phyloP scores from a whole-genome alignment of 2,888 invertebrate species.

The Ochlodes sylvanus region DNA sequence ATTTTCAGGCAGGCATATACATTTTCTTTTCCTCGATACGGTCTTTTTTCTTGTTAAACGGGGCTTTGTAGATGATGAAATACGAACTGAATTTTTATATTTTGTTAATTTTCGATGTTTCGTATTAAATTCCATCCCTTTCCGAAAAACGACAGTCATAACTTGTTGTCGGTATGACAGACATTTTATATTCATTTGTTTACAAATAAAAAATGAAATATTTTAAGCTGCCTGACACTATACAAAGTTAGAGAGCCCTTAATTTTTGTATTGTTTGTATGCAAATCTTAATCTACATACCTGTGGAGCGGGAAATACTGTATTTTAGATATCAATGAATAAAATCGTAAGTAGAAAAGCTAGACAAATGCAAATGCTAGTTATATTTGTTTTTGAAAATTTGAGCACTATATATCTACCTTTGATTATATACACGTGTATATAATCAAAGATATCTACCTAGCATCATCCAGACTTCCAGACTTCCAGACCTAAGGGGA shows the following conservation, averaged over 20 bases:
- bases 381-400: too few species aligned
- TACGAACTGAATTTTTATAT: conserved; percentile 82
- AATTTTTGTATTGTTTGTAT: too few species aligned
- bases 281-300: too few species aligned
- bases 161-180: conserved; percentile 80
- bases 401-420: too few species aligned
- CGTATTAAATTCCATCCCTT: conserved; percentile 84
- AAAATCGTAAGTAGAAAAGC: too few species aligned
- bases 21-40: conserved; percentile 80
- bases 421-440: too few species aligned
- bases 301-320: too few species aligned
- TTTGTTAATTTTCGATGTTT: conserved; percentile 84
- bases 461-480: too few species aligned
- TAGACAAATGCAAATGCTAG: too few species aligned
- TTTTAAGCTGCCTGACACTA: conserved; percentile 4
- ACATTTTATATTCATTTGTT: conserved; percentile 57
- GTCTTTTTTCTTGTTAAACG: conserved; percentile 76
- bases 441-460: too few species aligned
- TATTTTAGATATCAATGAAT: too few species aligned
- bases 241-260: not conserved
- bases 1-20: conserved; percentile 86
- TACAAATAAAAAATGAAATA: conserved; percentile 21
- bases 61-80: conserved; percentile 72
- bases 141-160: conserved; percentile 83
- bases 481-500: too few species aligned